Base-by-base conservation (phyloP, 2,888 invertebrate genomes). In the Leucophenga maculata region DNA sequence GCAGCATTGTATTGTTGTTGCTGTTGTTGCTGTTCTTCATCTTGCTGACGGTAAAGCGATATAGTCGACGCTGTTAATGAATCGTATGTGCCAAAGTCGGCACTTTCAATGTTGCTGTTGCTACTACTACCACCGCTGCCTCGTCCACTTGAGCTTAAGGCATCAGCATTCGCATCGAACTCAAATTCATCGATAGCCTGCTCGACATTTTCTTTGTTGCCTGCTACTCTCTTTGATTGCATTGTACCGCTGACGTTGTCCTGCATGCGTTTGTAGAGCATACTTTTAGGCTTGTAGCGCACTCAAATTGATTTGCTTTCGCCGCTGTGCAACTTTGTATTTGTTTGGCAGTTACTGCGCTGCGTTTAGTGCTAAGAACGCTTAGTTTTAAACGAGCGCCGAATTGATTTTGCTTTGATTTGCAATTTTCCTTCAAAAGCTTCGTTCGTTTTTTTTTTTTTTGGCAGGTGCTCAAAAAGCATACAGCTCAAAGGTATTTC, bases 11-110 rank as follows among this genome's bases (percentile, higher is more conserved):
- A 39, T 39, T 39, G 26, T 26, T 54, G 50, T 32, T 13, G 20
- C 1, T 6, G 8, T 39, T 39, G 26, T 26, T 54, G 50, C 54
- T 13, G 20, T 9, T 9, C 18, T 18, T 26, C 18, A 6, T 18
- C 14, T 69, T 62, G 39, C 14, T 26, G 16, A 1, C 26, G 65
- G 14, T 67, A 13, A 69, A 82, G 62, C 44, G 81, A 80, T 13
- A 75, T 74, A 1, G 78, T 82, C 31, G 83, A 77, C 18, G 78
- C 73, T 54, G 76, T 77, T 59, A 74, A 44, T 67, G 77, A 67
- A 1, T 70, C 73, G 16, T 50, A 50, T 50, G 62, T 48, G 22
- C 32, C 46, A 64, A 20, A 13, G 59, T 55, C 22, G 6, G 3
- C 20, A 20, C 14, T 22, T 20, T 48, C 48, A 4, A 67, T 55